Evolutionary conservation across 2,888 invertebrate species (phyloP), one percentile per base, ranked within the genome.

Genomic region (Prostheceraeus crozeri): DNA sequence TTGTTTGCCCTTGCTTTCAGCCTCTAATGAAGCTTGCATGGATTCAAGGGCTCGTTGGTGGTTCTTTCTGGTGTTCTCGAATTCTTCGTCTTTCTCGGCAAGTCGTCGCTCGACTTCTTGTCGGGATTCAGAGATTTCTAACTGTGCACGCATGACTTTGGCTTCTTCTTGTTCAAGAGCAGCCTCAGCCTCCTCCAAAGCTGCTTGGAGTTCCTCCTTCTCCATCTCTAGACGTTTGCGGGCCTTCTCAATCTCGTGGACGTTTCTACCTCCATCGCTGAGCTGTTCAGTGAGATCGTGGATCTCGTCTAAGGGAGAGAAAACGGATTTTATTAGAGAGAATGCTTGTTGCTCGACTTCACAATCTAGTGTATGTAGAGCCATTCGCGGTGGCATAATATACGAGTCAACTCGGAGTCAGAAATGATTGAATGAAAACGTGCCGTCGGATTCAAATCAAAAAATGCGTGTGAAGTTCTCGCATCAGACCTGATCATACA

Each of bases 1-100:
- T 83, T 91, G 90, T 82, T 94, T 96, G 76, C 94, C 96, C 84
- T 94, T 93, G 79, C 93, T 87, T 81, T 98, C 98, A 75, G 94
- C 93, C 83, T 98, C 96, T 77, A 98, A 84, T 76, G 89, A 89
- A 76, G 96, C 94, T 82, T 98, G 96, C 93, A 98, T 96, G 76
- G 93, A 94, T 81, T 98, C 98, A 78, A 98, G 84, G 66, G 96
- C 94, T 68, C 96, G 87, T 81, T 96, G 94, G 84, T 98, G 96
- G 81, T 98, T 98, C 84, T 94, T 96, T 80, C 81, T 79, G 57
- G 98, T 98, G 81, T 94, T 96, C 79, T 98, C 96, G 83, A 98
- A 99, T 81, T 98, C 98, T 75, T 98, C 98, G 76, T 98, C 98
- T 83, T 98, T 98, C 84, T 99, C 98, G 78, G 94, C 93, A 80